Evolutionary conservation across 2,888 invertebrate species (phyloP).

Genomic region (Leptinotarsa peninsularis): DNA sequence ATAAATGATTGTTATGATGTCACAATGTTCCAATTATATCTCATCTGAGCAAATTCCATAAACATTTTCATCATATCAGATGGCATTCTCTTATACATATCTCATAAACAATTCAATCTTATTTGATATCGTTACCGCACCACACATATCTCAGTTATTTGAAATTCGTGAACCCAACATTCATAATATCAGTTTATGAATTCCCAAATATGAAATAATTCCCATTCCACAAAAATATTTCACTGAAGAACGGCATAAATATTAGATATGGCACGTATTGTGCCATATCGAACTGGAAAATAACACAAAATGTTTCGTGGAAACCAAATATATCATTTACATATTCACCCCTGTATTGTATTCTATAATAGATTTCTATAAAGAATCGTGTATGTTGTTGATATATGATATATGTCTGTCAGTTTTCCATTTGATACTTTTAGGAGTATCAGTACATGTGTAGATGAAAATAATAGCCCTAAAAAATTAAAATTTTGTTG

Average conservation of each 20-base stretch:
- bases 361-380: slow-evolving; percentile 51
- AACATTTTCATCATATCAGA: no score
- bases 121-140: not conserved
- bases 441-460: not conserved
- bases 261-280: not conserved
- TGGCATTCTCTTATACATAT: not conserved
- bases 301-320: slow-evolving; percentile 8
- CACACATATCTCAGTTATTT: not conserved
- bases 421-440: slow-evolving; percentile 26
- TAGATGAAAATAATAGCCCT: no score
- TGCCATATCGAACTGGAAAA: not conserved
- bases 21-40: no score
- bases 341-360: slow-evolving; percentile 52
- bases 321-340: slow-evolving; percentile 53
- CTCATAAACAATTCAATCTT: not conserved
- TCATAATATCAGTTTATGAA: not conserved
- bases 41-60: no score
- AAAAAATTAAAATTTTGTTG: no score
- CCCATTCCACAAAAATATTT: not conserved
- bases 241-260: not conserved
- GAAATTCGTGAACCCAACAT: not conserved
- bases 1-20: no score
- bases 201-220: not conserved
- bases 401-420: slow-evolving; percentile 40
- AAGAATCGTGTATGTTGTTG: slow-evolving; percentile 54